Base-by-base conservation (phyloP, 2,797 vertebrate genomes). In the Gobionotothen gibberifrons region DNA sequence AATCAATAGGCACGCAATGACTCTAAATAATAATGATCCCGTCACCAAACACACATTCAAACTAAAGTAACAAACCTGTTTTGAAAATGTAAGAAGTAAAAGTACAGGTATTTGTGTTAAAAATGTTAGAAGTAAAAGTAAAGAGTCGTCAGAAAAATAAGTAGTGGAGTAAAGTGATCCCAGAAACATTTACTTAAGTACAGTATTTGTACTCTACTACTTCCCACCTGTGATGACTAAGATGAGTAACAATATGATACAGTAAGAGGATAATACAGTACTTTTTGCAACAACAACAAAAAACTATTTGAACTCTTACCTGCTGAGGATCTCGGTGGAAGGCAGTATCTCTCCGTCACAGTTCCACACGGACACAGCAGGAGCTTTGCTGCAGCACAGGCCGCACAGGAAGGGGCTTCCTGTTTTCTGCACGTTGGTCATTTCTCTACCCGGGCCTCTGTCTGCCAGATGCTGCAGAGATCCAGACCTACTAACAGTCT, bases 271-370 rank as follows among this genome's bases (percentile, higher is more conserved):
- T 10, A 7, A 17, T 42, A 54, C 2, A 19, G 11, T 9, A 40
- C 0, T 1, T 1, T 36, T 10, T 11, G 19, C 19, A 10, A 26
- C 9, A 14, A 46, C 15, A 5, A 3, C 3, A 29, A 60, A n/a
- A n/a, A 2, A 6, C 16, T 12, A 1, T 47, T 32, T 66, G 4
- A 9, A 40, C 29, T 29, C 76, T 82, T 72, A 94, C 95, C 90
- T 94, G 93, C 93, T 93, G 51, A 84, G 82, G 70, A 96, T 93
- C 39, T 95, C 81, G 0, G 92, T 87, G 54, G 89, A 85, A 3
- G 93, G 83, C 60, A 97, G 86, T 48, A 95, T 89, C 86, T 97
- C 96, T 57, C 96, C 96, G 13, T 96, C 96, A 13, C 95, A 96
- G 91, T 95, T 96, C 96, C 96, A 97, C 84, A 95, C 93, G 0